These are phyloP conservation scores for Cephus nigrinus DNA, from an alignment of 2,888 invertebrate genomes.

Conservation along the genomic window DNA sequence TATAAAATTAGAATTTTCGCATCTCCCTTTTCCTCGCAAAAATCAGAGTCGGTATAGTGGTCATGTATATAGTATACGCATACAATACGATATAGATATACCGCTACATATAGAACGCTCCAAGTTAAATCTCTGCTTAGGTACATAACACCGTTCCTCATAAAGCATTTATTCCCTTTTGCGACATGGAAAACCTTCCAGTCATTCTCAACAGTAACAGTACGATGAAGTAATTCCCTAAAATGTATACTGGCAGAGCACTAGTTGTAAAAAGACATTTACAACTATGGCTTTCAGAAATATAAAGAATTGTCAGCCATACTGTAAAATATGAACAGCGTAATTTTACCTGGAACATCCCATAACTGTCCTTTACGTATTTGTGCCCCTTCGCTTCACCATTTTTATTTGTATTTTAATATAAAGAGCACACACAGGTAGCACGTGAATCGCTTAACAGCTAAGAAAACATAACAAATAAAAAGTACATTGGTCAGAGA, in stretches of 20 bases:
- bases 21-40: background rate
- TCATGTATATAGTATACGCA: background rate
- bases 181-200: background rate
- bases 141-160: background rate
- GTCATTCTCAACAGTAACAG: background rate
- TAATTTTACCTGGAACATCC: background rate
- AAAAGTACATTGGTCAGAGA: background rate
- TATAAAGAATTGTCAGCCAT: background rate
- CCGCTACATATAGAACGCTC: background rate
- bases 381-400: background rate
- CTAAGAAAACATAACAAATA: background rate
- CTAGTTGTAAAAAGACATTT: background rate
- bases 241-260: background rate
- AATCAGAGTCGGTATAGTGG: background rate
- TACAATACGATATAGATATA: background rate
- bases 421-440: background rate
- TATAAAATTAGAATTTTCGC: constrained; percentile 3
- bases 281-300: background rate
- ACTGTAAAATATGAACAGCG: background rate
- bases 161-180: background rate
- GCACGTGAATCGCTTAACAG: background rate
- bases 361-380: background rate
- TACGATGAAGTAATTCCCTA: background rate
- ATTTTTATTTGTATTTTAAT: background rate
- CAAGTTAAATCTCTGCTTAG: background rate